Conservation (phyloP, 2,888 invertebrate species). For the Drosophila flavopinicola region DNA sequence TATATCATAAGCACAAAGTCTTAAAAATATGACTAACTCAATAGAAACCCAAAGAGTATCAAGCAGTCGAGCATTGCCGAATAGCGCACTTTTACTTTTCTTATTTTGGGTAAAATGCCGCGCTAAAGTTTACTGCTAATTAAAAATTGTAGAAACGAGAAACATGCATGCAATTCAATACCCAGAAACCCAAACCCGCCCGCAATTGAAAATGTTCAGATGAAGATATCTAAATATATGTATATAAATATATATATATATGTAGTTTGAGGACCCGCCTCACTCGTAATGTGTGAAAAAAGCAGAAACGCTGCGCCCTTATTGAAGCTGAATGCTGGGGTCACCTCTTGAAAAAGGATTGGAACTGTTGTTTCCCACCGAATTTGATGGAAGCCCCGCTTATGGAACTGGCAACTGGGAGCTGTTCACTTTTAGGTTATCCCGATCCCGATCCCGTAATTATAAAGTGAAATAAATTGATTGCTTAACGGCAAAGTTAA, state of each 20-base stretch:
- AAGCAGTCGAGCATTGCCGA: background rate
- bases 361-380: conserved; percentile 65
- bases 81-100: conserved; percentile 8
- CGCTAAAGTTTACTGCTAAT: conserved; percentile 83
- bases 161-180: conserved; percentile 79
- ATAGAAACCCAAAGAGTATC: conserved; percentile 10
- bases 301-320: conserved; percentile 48
- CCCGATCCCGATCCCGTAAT: no score
- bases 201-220: conserved; percentile 60
- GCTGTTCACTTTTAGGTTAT: conserved; percentile 66
- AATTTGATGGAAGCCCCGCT: conserved; percentile 38
- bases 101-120: conserved; percentile 40
- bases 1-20: no score
- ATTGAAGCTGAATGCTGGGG: no score
- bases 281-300: conserved; percentile 55
- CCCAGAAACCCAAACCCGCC: conserved; percentile 42
- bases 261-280: conserved; percentile 32
- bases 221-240: conserved; percentile 42
- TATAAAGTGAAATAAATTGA: conserved; percentile 79
- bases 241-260: conserved; percentile 1
- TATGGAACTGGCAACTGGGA: no score
- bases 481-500: conserved; percentile 73
- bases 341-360: conserved; percentile 64
- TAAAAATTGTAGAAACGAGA: conserved; percentile 81
- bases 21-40: no score